These are phyloP conservation scores for Pseudopodoces humilis DNA, from an alignment of 2,113 vertebrate species.

Conservation along the genomic window DNA sequence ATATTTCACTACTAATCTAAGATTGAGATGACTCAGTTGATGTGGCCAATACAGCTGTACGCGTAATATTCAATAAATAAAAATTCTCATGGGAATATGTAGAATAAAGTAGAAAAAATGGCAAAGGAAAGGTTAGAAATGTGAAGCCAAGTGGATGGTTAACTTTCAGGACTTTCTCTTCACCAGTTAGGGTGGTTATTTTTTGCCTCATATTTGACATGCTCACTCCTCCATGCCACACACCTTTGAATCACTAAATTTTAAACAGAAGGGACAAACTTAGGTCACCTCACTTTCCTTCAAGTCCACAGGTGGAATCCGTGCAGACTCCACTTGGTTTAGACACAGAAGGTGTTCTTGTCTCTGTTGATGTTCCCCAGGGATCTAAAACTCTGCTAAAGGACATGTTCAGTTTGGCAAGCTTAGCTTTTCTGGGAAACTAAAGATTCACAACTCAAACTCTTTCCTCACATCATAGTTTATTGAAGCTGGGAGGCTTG, in stretches of 20 bases:
- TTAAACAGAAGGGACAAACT: background rate
- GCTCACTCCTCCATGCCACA: background rate
- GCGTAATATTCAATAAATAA: background rate
- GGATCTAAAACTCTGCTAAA: background rate
- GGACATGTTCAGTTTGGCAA: background rate
- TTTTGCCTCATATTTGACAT: background rate
- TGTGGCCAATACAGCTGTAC: fast-evolving
- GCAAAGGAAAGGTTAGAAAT: background rate
- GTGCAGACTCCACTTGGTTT: background rate
- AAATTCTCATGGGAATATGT: background rate
- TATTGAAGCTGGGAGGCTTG: background rate
- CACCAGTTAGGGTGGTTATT: background rate
- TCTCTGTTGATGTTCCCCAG: background rate
- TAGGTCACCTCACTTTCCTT: background rate
- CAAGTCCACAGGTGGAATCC: background rate
- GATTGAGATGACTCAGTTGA: background rate
- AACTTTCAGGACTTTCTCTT: background rate
- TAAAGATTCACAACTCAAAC: background rate
- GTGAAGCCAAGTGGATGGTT: fast-evolving
- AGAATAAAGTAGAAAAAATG: background rate
- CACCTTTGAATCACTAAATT: background rate
- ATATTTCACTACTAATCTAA: background rate
- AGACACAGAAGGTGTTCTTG: background rate
- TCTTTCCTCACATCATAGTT: fast-evolving
- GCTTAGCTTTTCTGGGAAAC: background rate